Evolutionary conservation across 2,113 vertebrate genomes (phyloP).

Genomic region (Otocyon megalotis): DNA sequence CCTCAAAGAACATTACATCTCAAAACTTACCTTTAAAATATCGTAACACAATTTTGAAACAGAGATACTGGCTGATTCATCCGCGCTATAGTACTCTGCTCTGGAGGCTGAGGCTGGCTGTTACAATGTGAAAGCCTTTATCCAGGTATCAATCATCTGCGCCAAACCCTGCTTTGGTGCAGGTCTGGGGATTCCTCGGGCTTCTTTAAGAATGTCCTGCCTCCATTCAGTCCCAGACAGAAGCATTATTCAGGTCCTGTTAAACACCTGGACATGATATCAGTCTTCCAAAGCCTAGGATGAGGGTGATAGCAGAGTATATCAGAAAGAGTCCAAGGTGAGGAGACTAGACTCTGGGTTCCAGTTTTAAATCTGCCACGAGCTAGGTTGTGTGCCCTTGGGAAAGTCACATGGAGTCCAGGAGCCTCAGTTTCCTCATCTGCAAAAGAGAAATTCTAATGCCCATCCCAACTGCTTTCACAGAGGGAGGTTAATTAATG

Average conservation of each 20-base stretch:
- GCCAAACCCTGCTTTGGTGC: slow-evolving; percentile 3
- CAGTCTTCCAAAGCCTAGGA: background rate
- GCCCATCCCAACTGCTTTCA: background rate
- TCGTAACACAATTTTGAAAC: slow-evolving; percentile 71
- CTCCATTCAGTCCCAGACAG: slow-evolving; percentile 52
- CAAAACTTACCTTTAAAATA: slow-evolving; percentile 70
- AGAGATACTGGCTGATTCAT: slow-evolving; percentile 70
- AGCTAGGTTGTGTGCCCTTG: background rate
- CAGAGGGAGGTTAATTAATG: background rate
- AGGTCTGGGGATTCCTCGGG: slow-evolving; percentile 75
- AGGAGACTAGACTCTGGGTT: background rate
- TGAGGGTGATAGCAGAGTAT: background rate
- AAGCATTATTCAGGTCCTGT: slow-evolving; percentile 51
- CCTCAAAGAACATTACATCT: slow-evolving; percentile 46
- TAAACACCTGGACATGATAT: slow-evolving; percentile 13
- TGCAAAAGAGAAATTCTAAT: background rate
- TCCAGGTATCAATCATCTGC: slow-evolving; percentile 13
- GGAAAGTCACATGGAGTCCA: background rate
- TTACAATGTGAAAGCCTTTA: slow-evolving; percentile 71
- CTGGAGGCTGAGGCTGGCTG: slow-evolving; percentile 22
- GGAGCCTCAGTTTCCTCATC: background rate
- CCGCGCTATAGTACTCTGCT: slow-evolving; percentile 69
- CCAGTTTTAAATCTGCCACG: background rate
- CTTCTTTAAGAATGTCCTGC: slow-evolving; percentile 60
- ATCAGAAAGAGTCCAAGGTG: background rate